Evolutionary conservation across 2,888 invertebrate species (phyloP).

Genomic region (Cantharis rufa): DNA sequence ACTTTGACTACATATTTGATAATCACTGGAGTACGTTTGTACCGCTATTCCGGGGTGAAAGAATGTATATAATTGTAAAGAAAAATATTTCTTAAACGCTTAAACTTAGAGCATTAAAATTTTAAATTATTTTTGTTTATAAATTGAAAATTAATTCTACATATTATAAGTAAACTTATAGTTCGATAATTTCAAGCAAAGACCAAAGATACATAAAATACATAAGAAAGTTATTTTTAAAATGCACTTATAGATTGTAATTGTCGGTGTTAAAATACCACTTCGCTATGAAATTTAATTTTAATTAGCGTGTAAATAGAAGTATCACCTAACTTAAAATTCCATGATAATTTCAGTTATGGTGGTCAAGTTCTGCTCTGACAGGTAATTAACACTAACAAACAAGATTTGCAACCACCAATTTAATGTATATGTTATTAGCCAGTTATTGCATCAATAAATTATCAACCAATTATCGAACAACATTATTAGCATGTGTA

Average conservation of each 20-base stretch:
- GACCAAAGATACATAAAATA: fast-evolving
- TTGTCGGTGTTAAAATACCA: background rate
- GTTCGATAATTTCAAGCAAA: background rate
- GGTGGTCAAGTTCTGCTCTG: conserved; percentile 6
- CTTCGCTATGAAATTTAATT: background rate
- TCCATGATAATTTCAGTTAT: background rate
- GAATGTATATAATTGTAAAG: background rate
- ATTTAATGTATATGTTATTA: conserved; percentile 10
- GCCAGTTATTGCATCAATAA: background rate
- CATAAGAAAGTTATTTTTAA: background rate
- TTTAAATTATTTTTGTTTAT: too few species aligned
- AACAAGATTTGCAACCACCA: background rate
- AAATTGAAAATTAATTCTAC: too few species aligned
- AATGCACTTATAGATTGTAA: background rate
- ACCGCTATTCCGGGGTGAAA: background rate
- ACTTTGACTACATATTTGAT: background rate
- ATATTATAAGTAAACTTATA: too few species aligned
- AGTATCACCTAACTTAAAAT: conserved; percentile 5
- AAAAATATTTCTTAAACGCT: too few species aligned
- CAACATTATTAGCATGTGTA: background rate
- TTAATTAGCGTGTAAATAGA: conserved; percentile 11
- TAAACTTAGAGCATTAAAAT: too few species aligned
- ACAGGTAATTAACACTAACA: conserved; percentile 9
- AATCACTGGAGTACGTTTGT: background rate
- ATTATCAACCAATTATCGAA: background rate